These are phyloP conservation scores for Uropetala carovei DNA, from an alignment of 2,888 invertebrate genomes.

Conservation along the genomic window DNA sequence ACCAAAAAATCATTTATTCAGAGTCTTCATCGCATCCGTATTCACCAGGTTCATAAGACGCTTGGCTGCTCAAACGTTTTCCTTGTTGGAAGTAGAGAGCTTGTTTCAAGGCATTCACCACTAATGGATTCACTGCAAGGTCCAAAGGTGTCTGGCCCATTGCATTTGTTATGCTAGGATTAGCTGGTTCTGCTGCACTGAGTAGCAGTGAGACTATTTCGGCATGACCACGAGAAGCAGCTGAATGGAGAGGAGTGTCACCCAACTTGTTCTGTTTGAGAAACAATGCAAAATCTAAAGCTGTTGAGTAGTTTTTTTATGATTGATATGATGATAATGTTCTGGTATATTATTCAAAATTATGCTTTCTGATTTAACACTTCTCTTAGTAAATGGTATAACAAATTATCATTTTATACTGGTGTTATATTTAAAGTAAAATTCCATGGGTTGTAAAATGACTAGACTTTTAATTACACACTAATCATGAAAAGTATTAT, in stretches of 20 bases:
- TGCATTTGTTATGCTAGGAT: conserved; percentile 76
- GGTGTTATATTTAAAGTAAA: no score
- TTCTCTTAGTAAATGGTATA: no score
- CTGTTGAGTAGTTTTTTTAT: background rate
- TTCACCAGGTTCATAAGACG: conserved; percentile 72
- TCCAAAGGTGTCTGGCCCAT: conserved; percentile 77
- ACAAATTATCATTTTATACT: no score
- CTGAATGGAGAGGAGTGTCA: conserved; percentile 81
- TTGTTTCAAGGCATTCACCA: conserved; percentile 71
- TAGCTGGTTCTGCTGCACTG: conserved; percentile 75
- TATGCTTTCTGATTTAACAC: no score
- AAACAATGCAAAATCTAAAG: background rate
- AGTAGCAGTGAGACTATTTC: conserved; percentile 78
- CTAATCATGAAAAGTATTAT: no score
- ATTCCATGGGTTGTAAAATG: no score
- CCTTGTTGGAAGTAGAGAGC: background rate
- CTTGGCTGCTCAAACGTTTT: conserved; percentile 33
- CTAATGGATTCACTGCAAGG: conserved; percentile 76
- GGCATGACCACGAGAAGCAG: conserved; percentile 79
- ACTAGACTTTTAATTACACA: no score
- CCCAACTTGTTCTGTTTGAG: conserved; percentile 80
- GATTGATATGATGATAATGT: background rate
- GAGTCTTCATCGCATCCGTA: conserved; percentile 75
- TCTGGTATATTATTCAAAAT: background rate
- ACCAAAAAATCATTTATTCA: conserved; percentile 66